Percentiles rank a stretch among this genome's conserved stretches.
Evolutionary conservation across 1,140 invertebrate species (phyloP).

Genomic region (Lepeophtheirus salmonis): DNA sequence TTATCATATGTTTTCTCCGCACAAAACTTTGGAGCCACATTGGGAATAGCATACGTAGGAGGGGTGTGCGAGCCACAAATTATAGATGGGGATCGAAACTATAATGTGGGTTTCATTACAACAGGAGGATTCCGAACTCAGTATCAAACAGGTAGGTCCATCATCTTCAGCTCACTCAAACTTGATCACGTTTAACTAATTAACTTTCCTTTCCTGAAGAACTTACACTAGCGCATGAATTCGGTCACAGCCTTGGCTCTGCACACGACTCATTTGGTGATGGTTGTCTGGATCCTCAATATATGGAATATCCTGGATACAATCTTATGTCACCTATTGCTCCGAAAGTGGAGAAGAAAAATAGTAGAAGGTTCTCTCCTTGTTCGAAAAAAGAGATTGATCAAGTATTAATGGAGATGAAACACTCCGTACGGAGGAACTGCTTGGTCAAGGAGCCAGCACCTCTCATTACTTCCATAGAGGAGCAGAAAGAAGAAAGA

Average conservation of each 20-base stretch:
- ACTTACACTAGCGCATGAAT: not conserved
- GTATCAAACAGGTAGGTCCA: not conserved
- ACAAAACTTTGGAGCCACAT: not conserved
- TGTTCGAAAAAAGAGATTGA: not conserved
- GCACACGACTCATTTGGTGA: not conserved
- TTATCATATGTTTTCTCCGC: not conserved
- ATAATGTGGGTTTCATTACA: not conserved
- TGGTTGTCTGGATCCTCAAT: not conserved
- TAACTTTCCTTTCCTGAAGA: not conserved
- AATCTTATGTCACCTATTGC: not conserved
- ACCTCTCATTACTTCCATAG: not conserved
- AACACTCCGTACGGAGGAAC: not conserved
- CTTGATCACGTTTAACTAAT: not conserved
- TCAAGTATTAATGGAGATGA: not conserved
- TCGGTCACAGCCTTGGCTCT: not conserved
- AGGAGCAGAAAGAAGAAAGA: not conserved
- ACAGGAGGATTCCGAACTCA: not conserved
- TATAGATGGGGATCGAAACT: not conserved
- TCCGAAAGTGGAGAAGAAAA: not conserved
- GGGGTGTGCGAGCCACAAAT: not conserved
- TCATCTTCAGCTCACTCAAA: not conserved
- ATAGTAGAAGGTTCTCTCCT: not conserved
- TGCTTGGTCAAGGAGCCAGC: not conserved
- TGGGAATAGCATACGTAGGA: not conserved
- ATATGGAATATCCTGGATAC: not conserved